Base-by-base conservation (phyloP, 1,140 invertebrate species). In the Spodoptera frugiperda region DNA sequence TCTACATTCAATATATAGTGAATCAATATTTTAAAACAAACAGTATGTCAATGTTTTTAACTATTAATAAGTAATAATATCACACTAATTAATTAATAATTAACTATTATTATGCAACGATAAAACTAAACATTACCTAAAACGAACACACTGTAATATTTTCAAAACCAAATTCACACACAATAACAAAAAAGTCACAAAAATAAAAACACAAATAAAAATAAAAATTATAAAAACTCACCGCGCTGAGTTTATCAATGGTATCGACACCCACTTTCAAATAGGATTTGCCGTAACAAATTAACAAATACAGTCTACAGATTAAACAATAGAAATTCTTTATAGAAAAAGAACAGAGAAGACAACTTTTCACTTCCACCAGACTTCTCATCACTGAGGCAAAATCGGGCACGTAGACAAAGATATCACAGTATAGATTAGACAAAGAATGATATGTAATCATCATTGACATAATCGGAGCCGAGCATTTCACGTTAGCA, bases 381-480 rank as follows among this genome's bases (percentile, higher is more conserved):
- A 76, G 17, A 77, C 21, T 82, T 63, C 49, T 76, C 81, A 84
- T 82, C 39, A 81, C 72, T 80, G 49, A 78, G 74, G 54, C 15
- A 65, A 80, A 82, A 85, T 81, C 80, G 68, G 49, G 54, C 39
- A 63, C 54, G 57, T 84, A 87, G 84, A 86, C 25, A 54, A n/a
- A 9, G 71, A 73, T 83, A 30, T 78, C 59, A 80, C 72, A 78
- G 78, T 79, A 71, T 72, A 83, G 85, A 89, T 87, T 85, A 87
- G 82, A 83, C 79, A 82, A 84, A 82, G 81, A 82, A 76, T 48
- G 84, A 84, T 84, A 85, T 65, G 73, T 79, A 81, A 83, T 80
- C 74, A 46, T 74, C 44, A 17, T 63, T 71, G 21, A 73, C 72
- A 65, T 74, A 80, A 78, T 80, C 77, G 70, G 70, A 65, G 73